phyloP scores from a whole-genome alignment of 92 coral and sea anemone species.

The Epizoanthus illoricatus region DNA sequence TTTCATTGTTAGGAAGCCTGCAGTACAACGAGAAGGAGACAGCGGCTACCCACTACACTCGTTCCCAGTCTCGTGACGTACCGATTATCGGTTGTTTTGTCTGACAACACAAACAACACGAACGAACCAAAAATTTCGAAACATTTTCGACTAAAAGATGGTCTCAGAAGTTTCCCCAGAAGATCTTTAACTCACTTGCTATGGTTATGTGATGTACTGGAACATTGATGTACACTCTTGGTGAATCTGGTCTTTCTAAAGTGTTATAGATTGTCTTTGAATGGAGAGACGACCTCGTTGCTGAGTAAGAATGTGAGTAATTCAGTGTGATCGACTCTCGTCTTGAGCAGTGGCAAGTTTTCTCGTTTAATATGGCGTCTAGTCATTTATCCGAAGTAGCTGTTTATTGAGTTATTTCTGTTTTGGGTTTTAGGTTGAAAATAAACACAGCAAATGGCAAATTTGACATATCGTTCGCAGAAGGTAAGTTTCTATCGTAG shows the following conservation, averaged over 20 bases:
- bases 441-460: slow-evolving; percentile 28
- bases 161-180: neutral
- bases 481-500: slow-evolving; percentile 11
- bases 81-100: slow-evolving; percentile 21
- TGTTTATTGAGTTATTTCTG: no score
- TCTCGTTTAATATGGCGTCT: no score
- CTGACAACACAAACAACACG: slow-evolving; percentile 42
- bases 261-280: slow-evolving; percentile 8
- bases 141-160: neutral
- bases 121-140: neutral
- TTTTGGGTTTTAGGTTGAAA: slow-evolving; percentile 31
- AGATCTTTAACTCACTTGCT: neutral
- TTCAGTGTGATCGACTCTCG: no score
- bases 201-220: neutral
- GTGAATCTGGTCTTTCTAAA: neutral
- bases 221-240: neutral
- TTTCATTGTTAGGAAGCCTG: no score
- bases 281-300: slow-evolving; percentile 9
- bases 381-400: no score
- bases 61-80: slow-evolving; percentile 30
- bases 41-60: slow-evolving; percentile 13
- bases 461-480: slow-evolving; percentile 28
- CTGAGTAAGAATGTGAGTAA: slow-evolving; percentile 20
- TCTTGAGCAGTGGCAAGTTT: no score
- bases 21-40: neutral